Evolutionary conservation across 1,140 invertebrate species (phyloP).

Genomic region (Streblospio benedicti): DNA sequence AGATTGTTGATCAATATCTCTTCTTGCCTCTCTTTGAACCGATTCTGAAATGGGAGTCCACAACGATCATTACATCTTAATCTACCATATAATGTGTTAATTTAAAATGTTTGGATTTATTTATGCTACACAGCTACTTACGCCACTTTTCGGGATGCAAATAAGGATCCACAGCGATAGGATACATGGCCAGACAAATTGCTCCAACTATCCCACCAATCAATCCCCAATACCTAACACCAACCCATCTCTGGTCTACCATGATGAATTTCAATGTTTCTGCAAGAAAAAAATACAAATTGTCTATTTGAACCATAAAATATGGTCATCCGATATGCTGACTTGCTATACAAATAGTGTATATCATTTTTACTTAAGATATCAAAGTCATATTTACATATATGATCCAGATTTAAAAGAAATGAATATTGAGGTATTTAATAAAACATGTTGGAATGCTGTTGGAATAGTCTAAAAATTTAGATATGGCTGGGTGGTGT

Average conservation of each 20-base stretch:
- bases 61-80: neutral
- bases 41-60: slow-evolving; percentile 50
- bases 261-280: too few relatives aligned
- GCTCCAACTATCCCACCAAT: slow-evolving; percentile 53
- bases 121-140: slow-evolving; percentile 15
- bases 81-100: neutral
- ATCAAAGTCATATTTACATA: too few relatives aligned
- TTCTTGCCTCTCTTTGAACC: slow-evolving; percentile 51
- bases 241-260: slow-evolving; percentile 24
- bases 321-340: too few relatives aligned
- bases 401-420: too few relatives aligned
- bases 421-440: too few relatives aligned
- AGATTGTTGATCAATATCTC: slow-evolving; percentile 55
- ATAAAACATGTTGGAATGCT: too few relatives aligned
- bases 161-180: slow-evolving; percentile 59
- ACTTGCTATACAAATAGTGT: too few relatives aligned
- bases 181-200: slow-evolving; percentile 54
- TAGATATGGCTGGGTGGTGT: too few relatives aligned
- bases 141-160: slow-evolving; percentile 45
- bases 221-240: slow-evolving; percentile 56
- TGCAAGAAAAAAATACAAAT: too few relatives aligned
- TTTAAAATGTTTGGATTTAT: neutral
- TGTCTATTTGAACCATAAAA: too few relatives aligned
- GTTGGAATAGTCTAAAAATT: too few relatives aligned
- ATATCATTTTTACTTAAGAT: too few relatives aligned